Base-by-base conservation (phyloP, 2,888 invertebrate genomes). In the Lamellibrachia satsuma region DNA sequence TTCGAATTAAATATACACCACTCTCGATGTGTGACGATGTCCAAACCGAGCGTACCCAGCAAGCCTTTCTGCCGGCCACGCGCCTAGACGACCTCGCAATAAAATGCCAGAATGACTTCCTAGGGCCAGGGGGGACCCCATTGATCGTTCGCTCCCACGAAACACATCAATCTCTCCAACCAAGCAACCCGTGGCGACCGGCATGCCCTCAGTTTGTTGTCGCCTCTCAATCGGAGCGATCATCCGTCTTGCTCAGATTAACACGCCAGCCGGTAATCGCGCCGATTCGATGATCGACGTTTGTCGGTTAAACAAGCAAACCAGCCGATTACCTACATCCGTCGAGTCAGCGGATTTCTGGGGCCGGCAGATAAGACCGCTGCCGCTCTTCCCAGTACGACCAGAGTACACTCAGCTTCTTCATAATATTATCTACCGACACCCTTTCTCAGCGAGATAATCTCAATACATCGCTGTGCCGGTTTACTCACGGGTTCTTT, bases 251-350 rank as follows among this genome's bases (percentile, higher is more conserved):
- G 1, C 22, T 15, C 75, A 75, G 75, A 75, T 75, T 75, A 75
- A 22, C 75, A 75, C 75, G 75, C 22, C 75, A 75, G 22, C 75
- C 6, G 15, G 75, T 75, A 75, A 75, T 75, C 75, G 22, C 75
- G 15, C 75, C 11, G 75, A 75, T 75, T 75, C 15, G 75, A 75
- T 75, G 75, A 75, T 75, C 11, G 75, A 15, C 75, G 75, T 15
- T 75, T 75, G n/a, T 75, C 75, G 75, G 75, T 15, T 75, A 75
- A 75, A 22, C 75, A 75, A 75, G 75, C 75, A 75, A 75, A 75
- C 75, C 75, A 75, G 15, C 75, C 75, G 75, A 75, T 75, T 75
- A 75, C 22, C 75, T 75, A 75, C 75, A 75, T 75, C 75, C 57
- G 57, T 15, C 8, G 57, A 11, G 57, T 57, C 57, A 2, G 57